Evolutionary conservation across 2,113 vertebrate genomes (phyloP).

Genomic region (Turnix velox): DNA sequence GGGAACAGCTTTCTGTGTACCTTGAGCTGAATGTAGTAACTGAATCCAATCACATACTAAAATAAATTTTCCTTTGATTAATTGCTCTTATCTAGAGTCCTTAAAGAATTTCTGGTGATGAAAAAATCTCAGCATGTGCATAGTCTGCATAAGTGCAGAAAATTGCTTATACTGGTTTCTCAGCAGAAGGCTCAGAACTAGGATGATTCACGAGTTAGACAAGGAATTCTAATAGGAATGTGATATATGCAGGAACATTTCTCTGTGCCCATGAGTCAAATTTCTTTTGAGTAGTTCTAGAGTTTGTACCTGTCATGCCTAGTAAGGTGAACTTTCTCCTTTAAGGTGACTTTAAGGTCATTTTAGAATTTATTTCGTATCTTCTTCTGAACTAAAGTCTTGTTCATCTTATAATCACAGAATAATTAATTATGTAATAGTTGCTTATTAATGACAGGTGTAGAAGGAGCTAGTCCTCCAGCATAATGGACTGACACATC

Average conservation of each 20-base stretch:
- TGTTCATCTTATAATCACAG: not conserved
- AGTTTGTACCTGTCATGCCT: not conserved
- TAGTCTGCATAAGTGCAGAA: not conserved
- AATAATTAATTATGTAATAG: no score
- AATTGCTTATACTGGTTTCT: not conserved
- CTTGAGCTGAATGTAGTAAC: not conserved
- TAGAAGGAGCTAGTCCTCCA: not conserved
- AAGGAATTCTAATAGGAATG: not conserved
- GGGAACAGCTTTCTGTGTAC: not conserved
- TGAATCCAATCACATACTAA: not conserved
- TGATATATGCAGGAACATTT: not conserved
- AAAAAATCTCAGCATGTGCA: not conserved
- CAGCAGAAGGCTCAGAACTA: not conserved
- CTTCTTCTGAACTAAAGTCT: not conserved
- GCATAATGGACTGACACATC: fast-evolving
- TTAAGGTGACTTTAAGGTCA: not conserved
- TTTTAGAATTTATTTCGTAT: not conserved
- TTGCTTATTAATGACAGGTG: not conserved
- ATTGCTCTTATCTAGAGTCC: not conserved
- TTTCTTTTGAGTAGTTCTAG: not conserved
- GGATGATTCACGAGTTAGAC: not conserved
- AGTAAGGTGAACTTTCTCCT: not conserved
- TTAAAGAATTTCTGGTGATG: not conserved
- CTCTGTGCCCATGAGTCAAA: not conserved
- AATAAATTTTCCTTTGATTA: constrained; percentile 10